Conservation (phyloP, 2,113 vertebrate genomes). For the Pipa parva region DNA sequence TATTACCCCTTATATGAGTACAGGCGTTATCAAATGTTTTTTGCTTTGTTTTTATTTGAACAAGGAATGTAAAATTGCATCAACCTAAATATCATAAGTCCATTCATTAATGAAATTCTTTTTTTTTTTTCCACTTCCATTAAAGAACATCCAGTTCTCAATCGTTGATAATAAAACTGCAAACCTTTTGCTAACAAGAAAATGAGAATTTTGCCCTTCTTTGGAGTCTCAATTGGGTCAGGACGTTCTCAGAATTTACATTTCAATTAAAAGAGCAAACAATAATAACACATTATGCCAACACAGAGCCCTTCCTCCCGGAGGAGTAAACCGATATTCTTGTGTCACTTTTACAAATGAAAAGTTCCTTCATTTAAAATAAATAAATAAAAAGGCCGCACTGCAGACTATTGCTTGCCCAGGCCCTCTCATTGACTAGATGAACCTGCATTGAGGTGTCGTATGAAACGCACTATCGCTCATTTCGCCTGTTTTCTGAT, state of each 20-base stretch:
- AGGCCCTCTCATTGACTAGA: slow-evolving; percentile 58
- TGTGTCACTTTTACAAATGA: slow-evolving; percentile 83
- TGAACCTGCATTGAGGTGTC: slow-evolving; percentile 24
- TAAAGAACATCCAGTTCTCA: slow-evolving; percentile 15
- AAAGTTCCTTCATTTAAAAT: slow-evolving; percentile 87
- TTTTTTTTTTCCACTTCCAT: too few species aligned
- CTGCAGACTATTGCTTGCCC: slow-evolving; percentile 77
- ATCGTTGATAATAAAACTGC: slow-evolving; percentile 29
- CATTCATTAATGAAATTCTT: too few species aligned
- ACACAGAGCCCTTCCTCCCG: slow-evolving; percentile 77
- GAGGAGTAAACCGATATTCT: slow-evolving; percentile 83
- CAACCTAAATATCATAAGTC: too few species aligned
- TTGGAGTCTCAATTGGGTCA: slow-evolving; percentile 78
- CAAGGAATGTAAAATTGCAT: too few species aligned
- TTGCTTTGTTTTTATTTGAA: too few species aligned
- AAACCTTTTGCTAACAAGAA: slow-evolving; percentile 66
- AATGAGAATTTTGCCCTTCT: slow-evolving; percentile 83
- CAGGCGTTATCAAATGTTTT: too few species aligned
- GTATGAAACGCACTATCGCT: slow-evolving; percentile 5
- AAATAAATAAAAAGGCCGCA: slow-evolving; percentile 77
- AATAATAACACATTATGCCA: slow-evolving; percentile 94
- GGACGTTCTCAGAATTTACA: slow-evolving; percentile 94
- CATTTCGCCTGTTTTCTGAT: slow-evolving; percentile 4
- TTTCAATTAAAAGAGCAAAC: slow-evolving; percentile 91
- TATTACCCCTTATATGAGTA: too few species aligned